Evolutionary conservation across 2,888 invertebrate species (phyloP).

Genomic region (Stenolophus ochropezus): DNA sequence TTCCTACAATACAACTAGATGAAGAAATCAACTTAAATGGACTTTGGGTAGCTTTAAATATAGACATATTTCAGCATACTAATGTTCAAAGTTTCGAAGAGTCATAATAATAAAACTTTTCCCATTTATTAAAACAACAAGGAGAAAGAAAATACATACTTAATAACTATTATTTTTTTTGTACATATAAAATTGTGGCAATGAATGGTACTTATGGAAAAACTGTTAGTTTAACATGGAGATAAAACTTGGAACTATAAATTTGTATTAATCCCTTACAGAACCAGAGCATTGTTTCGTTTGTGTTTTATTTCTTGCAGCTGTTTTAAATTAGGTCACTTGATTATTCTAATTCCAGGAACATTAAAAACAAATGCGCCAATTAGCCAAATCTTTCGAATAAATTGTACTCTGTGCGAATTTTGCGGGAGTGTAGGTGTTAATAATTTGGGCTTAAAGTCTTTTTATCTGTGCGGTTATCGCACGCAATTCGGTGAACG

Average conservation of each 20-base stretch:
- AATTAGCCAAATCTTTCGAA: constrained; percentile 4
- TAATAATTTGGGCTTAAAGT: constrained; percentile 29
- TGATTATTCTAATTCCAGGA: neutral
- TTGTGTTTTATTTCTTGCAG: neutral
- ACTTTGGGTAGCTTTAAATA: neutral
- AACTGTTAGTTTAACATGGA: no score
- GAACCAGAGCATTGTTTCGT: no score
- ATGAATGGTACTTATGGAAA: no score
- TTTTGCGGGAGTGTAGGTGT: neutral
- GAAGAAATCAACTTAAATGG: neutral
- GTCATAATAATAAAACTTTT: constrained; percentile 9
- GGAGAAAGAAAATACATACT: no score
- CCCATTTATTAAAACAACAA: neutral
- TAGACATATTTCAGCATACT: neutral
- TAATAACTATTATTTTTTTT: no score
- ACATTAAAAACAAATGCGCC: constrained; percentile 1
- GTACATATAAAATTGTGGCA: no score
- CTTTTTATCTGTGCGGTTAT: constrained; percentile 33
- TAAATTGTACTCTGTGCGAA: constrained; percentile 12
- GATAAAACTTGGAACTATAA: no score
- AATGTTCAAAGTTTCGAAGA: neutral
- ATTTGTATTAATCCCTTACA: no score
- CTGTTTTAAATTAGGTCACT: neutral
- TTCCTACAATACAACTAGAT: neutral
- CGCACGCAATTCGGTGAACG: constrained; percentile 17